phyloP scores from a whole-genome alignment of 2,797 vertebrate species.

The Aphelocoma californica region DNA sequence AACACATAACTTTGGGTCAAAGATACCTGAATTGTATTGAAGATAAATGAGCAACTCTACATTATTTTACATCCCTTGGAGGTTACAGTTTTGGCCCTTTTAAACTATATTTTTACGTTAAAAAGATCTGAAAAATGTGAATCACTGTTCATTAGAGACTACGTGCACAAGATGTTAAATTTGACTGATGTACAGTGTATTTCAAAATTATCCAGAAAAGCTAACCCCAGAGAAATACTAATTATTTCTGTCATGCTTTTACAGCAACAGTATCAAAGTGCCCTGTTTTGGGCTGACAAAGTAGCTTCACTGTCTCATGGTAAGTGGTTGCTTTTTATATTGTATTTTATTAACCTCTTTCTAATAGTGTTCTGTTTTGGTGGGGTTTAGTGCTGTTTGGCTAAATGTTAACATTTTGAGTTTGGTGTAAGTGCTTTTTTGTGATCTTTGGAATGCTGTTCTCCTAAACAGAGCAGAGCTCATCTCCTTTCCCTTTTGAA shows the following conservation, averaged over 20 bases:
- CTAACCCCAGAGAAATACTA: not conserved
- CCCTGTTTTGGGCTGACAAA: slow-evolving; percentile 99
- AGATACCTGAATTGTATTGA: not conserved
- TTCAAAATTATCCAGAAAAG: not conserved
- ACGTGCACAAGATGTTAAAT: not conserved
- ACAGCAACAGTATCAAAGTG: slow-evolving; percentile 99
- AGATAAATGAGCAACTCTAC: rapidly evolving
- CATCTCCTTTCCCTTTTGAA: not conserved
- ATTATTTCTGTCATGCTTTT: slow-evolving; percentile 2
- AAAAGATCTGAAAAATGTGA: not conserved
- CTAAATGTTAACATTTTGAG: not conserved
- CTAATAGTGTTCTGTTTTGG: not conserved
- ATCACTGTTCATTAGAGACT: not conserved
- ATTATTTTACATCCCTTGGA: not conserved
- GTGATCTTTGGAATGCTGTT: not conserved
- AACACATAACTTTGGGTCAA: not conserved
- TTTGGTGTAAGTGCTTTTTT: not conserved
- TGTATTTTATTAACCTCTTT: not conserved
- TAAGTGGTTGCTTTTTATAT: slow-evolving; percentile 71
- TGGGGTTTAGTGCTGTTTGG: not conserved
- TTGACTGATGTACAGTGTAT: not conserved
- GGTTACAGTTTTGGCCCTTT: not conserved
- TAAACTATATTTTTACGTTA: not conserved
- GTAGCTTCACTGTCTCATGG: slow-evolving; percentile 95
- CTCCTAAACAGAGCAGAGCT: not conserved